These are phyloP conservation scores for Cyanoliseus patagonus DNA, from an alignment of 2,113 vertebrate genomes.

Conservation along the genomic window DNA sequence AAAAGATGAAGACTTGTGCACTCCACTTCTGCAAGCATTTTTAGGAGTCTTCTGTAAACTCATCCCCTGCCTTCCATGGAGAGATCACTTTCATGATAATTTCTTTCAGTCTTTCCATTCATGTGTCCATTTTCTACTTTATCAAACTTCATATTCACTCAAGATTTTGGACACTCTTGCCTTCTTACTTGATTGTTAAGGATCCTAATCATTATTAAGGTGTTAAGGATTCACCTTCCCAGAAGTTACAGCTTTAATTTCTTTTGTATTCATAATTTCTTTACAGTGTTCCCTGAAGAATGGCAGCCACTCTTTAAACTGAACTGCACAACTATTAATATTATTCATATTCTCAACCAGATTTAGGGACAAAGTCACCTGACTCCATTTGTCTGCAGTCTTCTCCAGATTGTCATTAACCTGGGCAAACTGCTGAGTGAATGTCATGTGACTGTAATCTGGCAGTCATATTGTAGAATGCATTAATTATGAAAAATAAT, in stretches of 20 bases:
- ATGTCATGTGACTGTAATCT: background rate
- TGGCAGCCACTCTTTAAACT: background rate
- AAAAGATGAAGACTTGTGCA: background rate
- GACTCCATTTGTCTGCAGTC: background rate
- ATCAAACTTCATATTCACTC: background rate
- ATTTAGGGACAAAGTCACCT: background rate
- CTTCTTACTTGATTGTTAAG: background rate
- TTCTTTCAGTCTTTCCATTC: background rate
- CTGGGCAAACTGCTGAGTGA: background rate
- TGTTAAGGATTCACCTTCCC: background rate
- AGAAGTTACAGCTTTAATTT: background rate
- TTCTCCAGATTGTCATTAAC: background rate
- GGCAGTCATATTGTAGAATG: background rate
- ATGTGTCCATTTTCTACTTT: background rate
- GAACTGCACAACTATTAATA: background rate
- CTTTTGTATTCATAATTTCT: background rate
- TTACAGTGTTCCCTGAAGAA: background rate
- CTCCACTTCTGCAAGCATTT: background rate
- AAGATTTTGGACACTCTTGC: background rate
- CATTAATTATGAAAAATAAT: background rate
- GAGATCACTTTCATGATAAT: background rate
- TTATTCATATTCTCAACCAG: background rate
- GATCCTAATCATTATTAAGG: background rate
- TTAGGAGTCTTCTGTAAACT: background rate
- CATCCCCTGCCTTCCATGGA: background rate